Conservation (phyloP, 2,888 invertebrate genomes). For the Drosophila koepferae region DNA sequence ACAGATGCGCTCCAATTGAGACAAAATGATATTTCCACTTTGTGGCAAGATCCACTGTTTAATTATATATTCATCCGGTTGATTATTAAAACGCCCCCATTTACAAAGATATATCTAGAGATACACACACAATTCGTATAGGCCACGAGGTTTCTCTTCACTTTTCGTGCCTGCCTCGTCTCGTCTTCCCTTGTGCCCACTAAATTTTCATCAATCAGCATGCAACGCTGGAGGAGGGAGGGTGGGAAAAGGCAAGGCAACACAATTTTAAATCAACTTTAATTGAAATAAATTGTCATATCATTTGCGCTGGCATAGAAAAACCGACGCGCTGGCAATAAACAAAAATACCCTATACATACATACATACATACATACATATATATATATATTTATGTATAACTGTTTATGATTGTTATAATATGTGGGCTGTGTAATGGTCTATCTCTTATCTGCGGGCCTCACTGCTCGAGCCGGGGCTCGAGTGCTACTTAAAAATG, state of each 20-base stretch:
- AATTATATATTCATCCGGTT: conserved; percentile 22
- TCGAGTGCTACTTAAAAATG: conserved; percentile 52
- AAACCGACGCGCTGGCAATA: conserved; percentile 53
- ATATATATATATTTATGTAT: not conserved
- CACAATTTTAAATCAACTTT: conserved; percentile 78
- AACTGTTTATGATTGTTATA: conserved; percentile 3
- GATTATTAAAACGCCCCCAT: conserved; percentile 33
- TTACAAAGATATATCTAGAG: conserved; percentile 27
- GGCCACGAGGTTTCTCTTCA: conserved; percentile 28
- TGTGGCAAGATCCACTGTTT: not conserved
- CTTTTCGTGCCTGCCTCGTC: conserved; percentile 30
- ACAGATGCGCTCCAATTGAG: not conserved
- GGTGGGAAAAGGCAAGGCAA: conserved; percentile 3
- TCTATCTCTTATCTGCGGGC: conserved; percentile 43
- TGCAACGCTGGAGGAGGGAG: conserved; percentile 1
- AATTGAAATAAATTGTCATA: conserved; percentile 83
- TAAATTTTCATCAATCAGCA: conserved; percentile 61
- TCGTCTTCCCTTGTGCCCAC: conserved; percentile 13
- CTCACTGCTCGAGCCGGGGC: not conserved
- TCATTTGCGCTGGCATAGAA: conserved; percentile 63
- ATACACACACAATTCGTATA: conserved; percentile 28
- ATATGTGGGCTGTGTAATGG: conserved; percentile 32
- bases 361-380: not conserved
- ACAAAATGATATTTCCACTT: not conserved
- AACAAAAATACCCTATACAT: conserved; percentile 25